These are phyloP conservation scores for Nannobrachium achirus DNA, from an alignment of 2,113 vertebrate species.

Conservation along the genomic window DNA sequence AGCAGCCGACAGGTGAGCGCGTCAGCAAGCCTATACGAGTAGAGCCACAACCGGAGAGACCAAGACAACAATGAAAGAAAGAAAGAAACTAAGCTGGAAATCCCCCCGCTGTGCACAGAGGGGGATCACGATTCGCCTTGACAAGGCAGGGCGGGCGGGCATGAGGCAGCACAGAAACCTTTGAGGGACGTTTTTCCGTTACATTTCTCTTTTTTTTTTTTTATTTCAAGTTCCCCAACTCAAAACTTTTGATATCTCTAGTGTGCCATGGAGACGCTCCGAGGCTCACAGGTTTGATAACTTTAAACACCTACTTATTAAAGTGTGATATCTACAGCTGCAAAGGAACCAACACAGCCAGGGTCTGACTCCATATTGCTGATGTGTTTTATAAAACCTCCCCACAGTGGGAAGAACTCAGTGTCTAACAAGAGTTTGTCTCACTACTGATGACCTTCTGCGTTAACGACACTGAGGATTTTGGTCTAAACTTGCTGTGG, in stretches of 20 bases:
- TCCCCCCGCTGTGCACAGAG: constrained; percentile 58
- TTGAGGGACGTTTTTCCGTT: constrained; percentile 21
- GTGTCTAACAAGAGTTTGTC: constrained; percentile 60
- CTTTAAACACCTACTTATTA: constrained; percentile 66
- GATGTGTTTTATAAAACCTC: constrained; percentile 31
- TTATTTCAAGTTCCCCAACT: constrained; percentile 40
- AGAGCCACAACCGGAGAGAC: too few relatives aligned
- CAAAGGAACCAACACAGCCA: constrained; percentile 49
- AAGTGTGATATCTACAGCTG: constrained; percentile 64
- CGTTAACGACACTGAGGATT: constrained; percentile 42
- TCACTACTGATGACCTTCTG: constrained; percentile 28
- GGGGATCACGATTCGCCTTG: constrained; percentile 54
- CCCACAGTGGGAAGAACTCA: constrained; percentile 21
- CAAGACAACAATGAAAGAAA: too few relatives aligned
- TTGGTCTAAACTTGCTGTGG: constrained; percentile 26
- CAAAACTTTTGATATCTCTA: constrained; percentile 64
- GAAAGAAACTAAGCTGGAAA: too few relatives aligned
- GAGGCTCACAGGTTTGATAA: constrained; percentile 70
- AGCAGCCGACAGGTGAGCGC: too few relatives aligned
- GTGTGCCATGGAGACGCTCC: constrained; percentile 46
- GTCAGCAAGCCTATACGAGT: too few relatives aligned
- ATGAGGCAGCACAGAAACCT: too few relatives aligned
- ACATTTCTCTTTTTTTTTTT: constrained; percentile 39
- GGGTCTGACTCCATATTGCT: constrained; percentile 48
- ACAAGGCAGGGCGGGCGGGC: constrained; percentile 47